phyloP scores from a whole-genome alignment of 2,888 invertebrate genomes.

The Andrena chrysosceles region DNA sequence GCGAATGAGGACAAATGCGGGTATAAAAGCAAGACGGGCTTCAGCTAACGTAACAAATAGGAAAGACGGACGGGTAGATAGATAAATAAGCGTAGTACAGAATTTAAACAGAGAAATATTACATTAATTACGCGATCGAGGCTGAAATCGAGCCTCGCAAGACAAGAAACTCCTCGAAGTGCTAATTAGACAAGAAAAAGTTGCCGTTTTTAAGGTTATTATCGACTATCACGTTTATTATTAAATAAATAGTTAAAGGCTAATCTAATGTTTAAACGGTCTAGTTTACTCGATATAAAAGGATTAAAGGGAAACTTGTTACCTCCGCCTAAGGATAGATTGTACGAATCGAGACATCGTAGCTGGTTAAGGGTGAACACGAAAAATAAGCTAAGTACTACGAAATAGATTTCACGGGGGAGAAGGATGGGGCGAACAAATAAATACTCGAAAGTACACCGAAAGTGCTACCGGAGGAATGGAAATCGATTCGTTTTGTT shows the following conservation, averaged over 20 bases:
- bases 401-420: constrained; percentile 45
- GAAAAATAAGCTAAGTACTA: constrained; percentile 59
- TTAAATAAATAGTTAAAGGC: constrained; percentile 67
- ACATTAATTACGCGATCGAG: constrained; percentile 37
- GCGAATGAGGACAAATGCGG: constrained; percentile 8
- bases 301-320: constrained; percentile 65
- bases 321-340: constrained; percentile 77
- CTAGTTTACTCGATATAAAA: constrained; percentile 73
- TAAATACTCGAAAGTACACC: constrained; percentile 68
- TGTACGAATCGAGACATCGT: constrained; percentile 59
- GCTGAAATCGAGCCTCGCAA: constrained; percentile 13
- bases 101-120: constrained; percentile 58
- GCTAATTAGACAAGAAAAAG: constrained; percentile 57
- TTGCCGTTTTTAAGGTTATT: constrained; percentile 59
- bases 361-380: constrained; percentile 62
- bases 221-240: constrained; percentile 67
- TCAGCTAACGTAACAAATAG: constrained; percentile 52
- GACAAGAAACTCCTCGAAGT: constrained; percentile 43
- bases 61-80: constrained; percentile 57
- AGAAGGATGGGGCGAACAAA: constrained; percentile 19
- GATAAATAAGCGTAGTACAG: constrained; percentile 62
- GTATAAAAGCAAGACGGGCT: constrained; percentile 20
- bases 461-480: constrained; percentile 62
- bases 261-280: constrained; percentile 73
- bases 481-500: constrained; percentile 45